Conservation (phyloP, 2,113 vertebrate genomes). For the Prunella fulvescens region DNA sequence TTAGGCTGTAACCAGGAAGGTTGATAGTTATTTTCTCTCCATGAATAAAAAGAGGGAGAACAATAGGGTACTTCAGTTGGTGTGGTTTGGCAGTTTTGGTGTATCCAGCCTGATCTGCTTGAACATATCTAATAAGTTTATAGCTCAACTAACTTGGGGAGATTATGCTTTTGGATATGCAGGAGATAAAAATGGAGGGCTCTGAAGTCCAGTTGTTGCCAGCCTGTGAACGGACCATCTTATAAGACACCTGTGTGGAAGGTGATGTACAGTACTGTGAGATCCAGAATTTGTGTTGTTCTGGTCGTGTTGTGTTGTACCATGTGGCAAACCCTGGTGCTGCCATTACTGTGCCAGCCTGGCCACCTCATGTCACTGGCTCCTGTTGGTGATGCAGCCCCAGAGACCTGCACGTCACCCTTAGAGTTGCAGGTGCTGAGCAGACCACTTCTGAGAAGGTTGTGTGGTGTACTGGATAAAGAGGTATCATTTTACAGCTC, state of each 20-base stretch:
- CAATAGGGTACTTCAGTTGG: neutral
- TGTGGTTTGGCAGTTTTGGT: neutral
- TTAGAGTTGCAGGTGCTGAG: neutral
- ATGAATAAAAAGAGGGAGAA: neutral
- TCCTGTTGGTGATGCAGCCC: neutral
- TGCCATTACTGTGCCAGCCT: neutral
- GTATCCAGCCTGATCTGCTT: neutral
- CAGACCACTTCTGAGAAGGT: neutral
- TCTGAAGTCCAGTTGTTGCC: neutral
- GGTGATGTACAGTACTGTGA: neutral
- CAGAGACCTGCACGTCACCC: neutral
- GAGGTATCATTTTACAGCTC: neutral
- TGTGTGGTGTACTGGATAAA: neutral
- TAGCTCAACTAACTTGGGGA: neutral
- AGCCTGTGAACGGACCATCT: neutral
- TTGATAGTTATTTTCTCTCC: neutral
- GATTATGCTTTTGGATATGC: neutral
- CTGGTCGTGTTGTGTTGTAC: neutral
- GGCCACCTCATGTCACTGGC: rapidly evolving
- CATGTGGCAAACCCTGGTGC: neutral
- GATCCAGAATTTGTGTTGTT: neutral
- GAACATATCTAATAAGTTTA: neutral
- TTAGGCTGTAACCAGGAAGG: neutral
- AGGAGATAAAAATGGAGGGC: neutral
- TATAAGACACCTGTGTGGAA: neutral